Percentiles rank a stretch among this genome's conserved stretches.
phyloP scores from a whole-genome alignment of 2,888 invertebrate species.

The Pristionchus maxplancki region DNA sequence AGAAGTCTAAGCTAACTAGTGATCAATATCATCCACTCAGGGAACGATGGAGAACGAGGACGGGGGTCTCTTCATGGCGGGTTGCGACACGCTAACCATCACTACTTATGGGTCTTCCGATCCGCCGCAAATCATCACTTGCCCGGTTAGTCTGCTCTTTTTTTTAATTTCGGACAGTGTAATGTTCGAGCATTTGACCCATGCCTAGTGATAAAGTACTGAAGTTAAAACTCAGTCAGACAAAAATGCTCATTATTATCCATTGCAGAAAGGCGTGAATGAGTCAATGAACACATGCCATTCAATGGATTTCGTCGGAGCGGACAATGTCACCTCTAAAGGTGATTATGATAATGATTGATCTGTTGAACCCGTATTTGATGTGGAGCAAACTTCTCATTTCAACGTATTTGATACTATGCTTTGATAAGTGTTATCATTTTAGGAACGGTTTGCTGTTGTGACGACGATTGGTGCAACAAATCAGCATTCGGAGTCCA shows the following conservation, averaged over 20 bases:
- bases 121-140: not conserved
- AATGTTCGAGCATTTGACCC: not conserved
- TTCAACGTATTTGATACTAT: no score
- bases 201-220: not conserved
- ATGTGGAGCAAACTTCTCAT: not conserved
- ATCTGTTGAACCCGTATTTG: not conserved
- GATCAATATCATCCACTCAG: not conserved
- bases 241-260: no score
- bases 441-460: not conserved
- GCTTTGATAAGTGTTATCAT: no score
- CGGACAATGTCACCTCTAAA: not conserved
- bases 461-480: conserved; percentile 35
- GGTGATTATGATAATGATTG: not conserved
- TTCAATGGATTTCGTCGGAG: not conserved
- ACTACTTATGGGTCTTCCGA: not conserved
- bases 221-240: no score
- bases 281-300: not conserved
- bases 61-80: conserved; percentile 37
- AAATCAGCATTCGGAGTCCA: conserved; percentile 8
- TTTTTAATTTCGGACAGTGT: no score
- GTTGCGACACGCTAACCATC: not conserved
- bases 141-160: not conserved
- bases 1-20: not conserved
- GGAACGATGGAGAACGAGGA: conserved; percentile 19
- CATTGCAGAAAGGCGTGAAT: conserved; percentile 16